Conservation (phyloP, 2,113 vertebrate genomes). For the Anhinga anhinga region DNA sequence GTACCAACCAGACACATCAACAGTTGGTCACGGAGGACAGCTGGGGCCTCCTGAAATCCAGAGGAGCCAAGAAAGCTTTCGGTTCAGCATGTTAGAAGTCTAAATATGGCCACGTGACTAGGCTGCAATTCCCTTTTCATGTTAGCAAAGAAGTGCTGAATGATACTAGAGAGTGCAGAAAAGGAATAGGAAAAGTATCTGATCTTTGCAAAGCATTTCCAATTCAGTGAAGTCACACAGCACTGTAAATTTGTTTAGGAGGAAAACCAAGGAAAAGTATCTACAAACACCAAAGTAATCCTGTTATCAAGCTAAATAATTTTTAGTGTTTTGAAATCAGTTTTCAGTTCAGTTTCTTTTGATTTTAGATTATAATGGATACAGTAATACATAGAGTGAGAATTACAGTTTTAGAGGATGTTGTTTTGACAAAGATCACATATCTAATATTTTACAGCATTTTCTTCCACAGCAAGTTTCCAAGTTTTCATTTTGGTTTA, state of each 20-base stretch:
- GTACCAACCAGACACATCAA: not conserved
- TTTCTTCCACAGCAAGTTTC: not conserved
- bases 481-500: conserved; percentile 15
- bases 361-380: not conserved
- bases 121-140: not conserved
- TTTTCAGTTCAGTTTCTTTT: not conserved
- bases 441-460: not conserved
- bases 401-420: not conserved
- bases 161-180: not conserved
- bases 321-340: not conserved
- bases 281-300: not conserved
- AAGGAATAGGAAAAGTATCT: not conserved
- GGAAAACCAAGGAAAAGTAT: not conserved
- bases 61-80: not conserved
- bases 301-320: not conserved
- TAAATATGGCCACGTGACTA: not conserved
- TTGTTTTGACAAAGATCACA: conserved; percentile 43
- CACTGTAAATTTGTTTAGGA: not conserved
- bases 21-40: accelerated
- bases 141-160: not conserved
- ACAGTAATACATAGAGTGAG: not conserved
- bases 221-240: not conserved
- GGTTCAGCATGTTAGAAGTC: not conserved
- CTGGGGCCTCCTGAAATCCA: not conserved
- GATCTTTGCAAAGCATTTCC: not conserved